Evolutionary conservation across 1,140 invertebrate species (phyloP).

Genomic region (Nomia melanderi): DNA sequence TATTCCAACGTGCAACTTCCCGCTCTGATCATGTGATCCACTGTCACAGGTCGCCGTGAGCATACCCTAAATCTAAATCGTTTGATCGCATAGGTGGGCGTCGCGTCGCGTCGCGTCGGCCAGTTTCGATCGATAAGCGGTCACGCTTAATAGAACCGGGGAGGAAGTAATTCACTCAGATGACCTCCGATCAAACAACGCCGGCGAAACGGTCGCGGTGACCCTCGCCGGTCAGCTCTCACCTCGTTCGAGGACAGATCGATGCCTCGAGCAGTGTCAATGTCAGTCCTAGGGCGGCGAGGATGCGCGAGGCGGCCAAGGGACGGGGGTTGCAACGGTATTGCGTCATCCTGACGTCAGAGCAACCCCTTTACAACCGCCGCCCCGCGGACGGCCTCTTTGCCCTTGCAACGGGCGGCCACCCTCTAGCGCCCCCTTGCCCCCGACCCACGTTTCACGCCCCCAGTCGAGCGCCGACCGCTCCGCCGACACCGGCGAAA

Average conservation of each 20-base stretch:
- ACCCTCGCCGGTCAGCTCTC: conserved; percentile 48
- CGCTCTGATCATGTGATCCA: too few relatives aligned
- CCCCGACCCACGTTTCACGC: too few relatives aligned
- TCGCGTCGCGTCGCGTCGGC: background rate
- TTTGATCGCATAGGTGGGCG: background rate
- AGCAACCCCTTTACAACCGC: conserved; percentile 45
- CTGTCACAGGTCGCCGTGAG: too few relatives aligned
- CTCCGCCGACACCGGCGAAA: background rate
- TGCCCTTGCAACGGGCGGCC: conserved; percentile 43
- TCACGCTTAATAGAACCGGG: conserved; percentile 2
- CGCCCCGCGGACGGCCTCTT: background rate
- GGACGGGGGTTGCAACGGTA: conserved; percentile 38
- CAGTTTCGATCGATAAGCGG: background rate
- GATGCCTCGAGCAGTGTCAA: conserved; percentile 70
- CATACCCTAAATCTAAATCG: too few relatives aligned
- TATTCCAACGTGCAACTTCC: too few relatives aligned
- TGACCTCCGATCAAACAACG: conserved; percentile 56
- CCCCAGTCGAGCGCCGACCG: too few relatives aligned
- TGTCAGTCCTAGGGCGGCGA: conserved; percentile 70
- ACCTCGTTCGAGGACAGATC: conserved; percentile 60
- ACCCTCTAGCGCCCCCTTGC: background rate
- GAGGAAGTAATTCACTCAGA: conserved; percentile 57
- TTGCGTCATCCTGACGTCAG: conserved; percentile 72
- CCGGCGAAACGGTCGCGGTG: conserved; percentile 55
- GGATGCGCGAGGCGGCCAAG: conserved; percentile 35